Base-by-base conservation (phyloP, 35 echinoderm and acorn worm genomes). In the Lytechinus pictus region DNA sequence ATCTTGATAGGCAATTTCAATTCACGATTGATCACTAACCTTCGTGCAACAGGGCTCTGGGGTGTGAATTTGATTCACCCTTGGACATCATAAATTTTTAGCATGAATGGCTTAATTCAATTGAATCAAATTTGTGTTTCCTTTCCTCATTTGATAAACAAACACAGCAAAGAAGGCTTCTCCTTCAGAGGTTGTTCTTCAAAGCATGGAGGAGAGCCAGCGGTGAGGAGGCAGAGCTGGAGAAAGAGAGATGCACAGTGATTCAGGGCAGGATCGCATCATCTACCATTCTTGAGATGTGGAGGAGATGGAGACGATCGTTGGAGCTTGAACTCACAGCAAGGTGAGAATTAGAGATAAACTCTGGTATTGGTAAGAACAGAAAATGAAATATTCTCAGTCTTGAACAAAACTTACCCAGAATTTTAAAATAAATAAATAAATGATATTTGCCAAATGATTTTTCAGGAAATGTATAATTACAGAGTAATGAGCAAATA, bases 171-270 rank as follows among this genome's bases (percentile, higher is more conserved):
- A 93, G 92, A 54, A 93, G 53, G 57, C 11, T 53, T 33, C n/a
- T 93, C 9, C 92, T 93, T 55, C 92, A 93, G 92, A 93, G 27
- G 92, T 29, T 93, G 55, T 93, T 93, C 57, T 93, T 93, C 54
- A 93, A 54, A 16, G 14, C 52, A 0, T 93, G 92, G 92, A 54
- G 53, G 92, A 54, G 92, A 93, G 52, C 27, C 10, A 93, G 92
- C 11, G 92, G 54, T 57, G 92, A 93, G 9, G 53, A 55, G 92
- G 92, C 52, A 8, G 54, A 10, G 28, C 9, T 14, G 54, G 92
- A 55, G 54, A 28, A 93, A 5, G 92, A 93, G 92, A 93, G 53
- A 57, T 93, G 92, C 54, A 10, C 13, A 5, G 10, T 57, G 92
- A 28, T 93, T 54, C 92, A 93, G 56, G 92, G 57, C 54, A 1